Percentiles rank a stretch among this genome's conserved stretches.
Conservation (phyloP, 2,797 vertebrate species). For the Syndactyla subalaris region DNA sequence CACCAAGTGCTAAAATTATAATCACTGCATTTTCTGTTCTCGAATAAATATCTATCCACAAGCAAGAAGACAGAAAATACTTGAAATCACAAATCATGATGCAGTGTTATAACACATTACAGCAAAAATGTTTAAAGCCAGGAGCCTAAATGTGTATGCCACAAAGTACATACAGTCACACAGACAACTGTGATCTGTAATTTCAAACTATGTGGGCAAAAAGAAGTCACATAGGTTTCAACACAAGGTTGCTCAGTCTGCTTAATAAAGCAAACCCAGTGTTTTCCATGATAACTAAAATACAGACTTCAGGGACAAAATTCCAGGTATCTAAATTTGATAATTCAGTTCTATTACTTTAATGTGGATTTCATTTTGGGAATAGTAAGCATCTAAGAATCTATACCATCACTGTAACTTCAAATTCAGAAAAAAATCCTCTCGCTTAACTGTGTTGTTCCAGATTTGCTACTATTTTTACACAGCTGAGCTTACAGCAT, state of each 20-base stretch:
- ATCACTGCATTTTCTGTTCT: not conserved
- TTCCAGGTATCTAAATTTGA: not conserved
- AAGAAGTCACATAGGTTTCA: not conserved
- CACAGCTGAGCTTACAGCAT: not conserved
- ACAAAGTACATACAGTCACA: not conserved
- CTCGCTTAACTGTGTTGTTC: not conserved
- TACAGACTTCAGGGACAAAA: not conserved
- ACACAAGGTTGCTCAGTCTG: not conserved
- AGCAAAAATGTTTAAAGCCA: not conserved
- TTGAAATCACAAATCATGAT: not conserved
- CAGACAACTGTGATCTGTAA: not conserved
- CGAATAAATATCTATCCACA: not conserved
- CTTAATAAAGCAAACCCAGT: not conserved
- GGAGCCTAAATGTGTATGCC: not conserved
- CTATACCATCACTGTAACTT: not conserved
- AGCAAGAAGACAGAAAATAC: not conserved
- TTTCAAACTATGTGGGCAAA: not conserved
- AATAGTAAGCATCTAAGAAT: not conserved
- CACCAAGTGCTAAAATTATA: not conserved
- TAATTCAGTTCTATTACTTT: not conserved
- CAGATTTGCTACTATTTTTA: slow-evolving; percentile 36
- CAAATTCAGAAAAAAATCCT: not conserved
- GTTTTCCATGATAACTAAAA: not conserved
- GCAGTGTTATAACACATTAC: not conserved
- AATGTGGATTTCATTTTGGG: not conserved